Percentiles rank a stretch among this genome's conserved stretches.
phyloP scores from a whole-genome alignment of 2,888 invertebrate genomes.

The Phrixothrix hirtus region DNA sequence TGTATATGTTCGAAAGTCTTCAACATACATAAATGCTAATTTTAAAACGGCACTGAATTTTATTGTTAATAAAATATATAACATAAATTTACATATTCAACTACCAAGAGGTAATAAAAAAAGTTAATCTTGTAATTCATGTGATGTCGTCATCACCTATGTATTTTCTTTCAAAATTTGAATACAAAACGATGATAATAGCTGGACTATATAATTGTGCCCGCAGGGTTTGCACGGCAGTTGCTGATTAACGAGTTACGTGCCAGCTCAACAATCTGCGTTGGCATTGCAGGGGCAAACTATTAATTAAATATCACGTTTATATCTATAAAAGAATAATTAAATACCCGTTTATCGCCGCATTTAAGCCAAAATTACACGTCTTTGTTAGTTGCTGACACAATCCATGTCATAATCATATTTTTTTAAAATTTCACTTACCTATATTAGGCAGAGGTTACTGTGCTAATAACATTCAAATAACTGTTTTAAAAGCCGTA shows the following conservation, averaged over 20 bases:
- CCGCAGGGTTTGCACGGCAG: conserved; percentile 41
- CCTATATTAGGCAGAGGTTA: background rate
- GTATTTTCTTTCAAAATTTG: conserved; percentile 23
- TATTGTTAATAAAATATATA: background rate
- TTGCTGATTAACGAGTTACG: conserved; percentile 48
- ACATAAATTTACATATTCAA: conserved; percentile 1
- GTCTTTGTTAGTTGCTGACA: conserved; percentile 24
- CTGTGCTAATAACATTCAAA: too few relatives aligned
- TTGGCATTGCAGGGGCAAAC: conserved; percentile 44
- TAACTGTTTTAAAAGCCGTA: too few relatives aligned
- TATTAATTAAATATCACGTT: conserved; percentile 50
- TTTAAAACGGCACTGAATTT: too few relatives aligned
- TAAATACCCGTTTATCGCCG: conserved; percentile 47
- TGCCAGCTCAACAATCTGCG: conserved; percentile 50
- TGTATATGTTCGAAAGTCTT: too few relatives aligned
- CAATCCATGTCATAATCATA: conserved; percentile 18
- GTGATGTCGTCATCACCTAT: conserved; percentile 21
- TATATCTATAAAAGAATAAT: conserved; percentile 48
- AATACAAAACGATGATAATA: conserved; percentile 24
- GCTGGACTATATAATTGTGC: conserved; percentile 41
- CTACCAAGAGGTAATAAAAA: too few relatives aligned
- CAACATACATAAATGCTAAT: too few relatives aligned
- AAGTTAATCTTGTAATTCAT: conserved; percentile 2
- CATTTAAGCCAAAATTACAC: conserved; percentile 35
- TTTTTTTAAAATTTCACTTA: conserved; percentile 7